These are phyloP conservation scores for Drosophila limbata DNA, from an alignment of 2,888 invertebrate genomes.

Conservation along the genomic window DNA sequence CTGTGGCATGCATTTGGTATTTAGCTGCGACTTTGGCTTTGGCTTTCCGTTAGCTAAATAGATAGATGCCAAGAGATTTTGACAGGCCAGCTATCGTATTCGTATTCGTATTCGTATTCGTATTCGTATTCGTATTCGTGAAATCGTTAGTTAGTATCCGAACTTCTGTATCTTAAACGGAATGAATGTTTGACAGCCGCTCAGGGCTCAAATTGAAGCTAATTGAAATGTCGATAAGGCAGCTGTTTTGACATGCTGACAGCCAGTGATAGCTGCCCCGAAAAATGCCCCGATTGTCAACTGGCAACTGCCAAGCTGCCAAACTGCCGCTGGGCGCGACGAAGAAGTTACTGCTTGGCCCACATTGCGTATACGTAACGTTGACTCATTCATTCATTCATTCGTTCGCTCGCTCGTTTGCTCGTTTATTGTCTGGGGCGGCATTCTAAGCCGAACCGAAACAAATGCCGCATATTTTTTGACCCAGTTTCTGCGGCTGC, in stretches of 20 bases:
- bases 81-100: conserved; percentile 72
- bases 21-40: conserved; percentile 31
- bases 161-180: conserved; percentile 29
- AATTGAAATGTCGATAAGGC: conserved; percentile 82
- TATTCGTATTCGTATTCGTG: conserved; percentile 40
- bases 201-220: conserved; percentile 71
- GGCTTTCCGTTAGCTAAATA: conserved; percentile 55
- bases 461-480: conserved; percentile 46
- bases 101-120: conserved; percentile 15
- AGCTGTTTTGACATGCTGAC: conserved; percentile 75
- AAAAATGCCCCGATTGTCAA: not conserved
- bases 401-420: conserved; percentile 53
- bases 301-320: conserved; percentile 1
- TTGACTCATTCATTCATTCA: conserved; percentile 68
- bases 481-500: conserved; percentile 64
- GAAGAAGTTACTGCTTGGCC: conserved; percentile 69
- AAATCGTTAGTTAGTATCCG: conserved; percentile 51
- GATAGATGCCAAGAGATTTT: conserved; percentile 79
- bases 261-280: conserved; percentile 45
- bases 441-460: conserved; percentile 52
- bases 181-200: conserved; percentile 42
- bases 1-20: conserved; percentile 60
- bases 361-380: conserved; percentile 71
- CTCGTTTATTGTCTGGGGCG: conserved; percentile 30
- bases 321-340: conserved; percentile 29